Evolutionary conservation across 2,797 vertebrate genomes (phyloP), one percentile per base, ranked within the genome.

Genomic region (Scolopax rusticola): DNA sequence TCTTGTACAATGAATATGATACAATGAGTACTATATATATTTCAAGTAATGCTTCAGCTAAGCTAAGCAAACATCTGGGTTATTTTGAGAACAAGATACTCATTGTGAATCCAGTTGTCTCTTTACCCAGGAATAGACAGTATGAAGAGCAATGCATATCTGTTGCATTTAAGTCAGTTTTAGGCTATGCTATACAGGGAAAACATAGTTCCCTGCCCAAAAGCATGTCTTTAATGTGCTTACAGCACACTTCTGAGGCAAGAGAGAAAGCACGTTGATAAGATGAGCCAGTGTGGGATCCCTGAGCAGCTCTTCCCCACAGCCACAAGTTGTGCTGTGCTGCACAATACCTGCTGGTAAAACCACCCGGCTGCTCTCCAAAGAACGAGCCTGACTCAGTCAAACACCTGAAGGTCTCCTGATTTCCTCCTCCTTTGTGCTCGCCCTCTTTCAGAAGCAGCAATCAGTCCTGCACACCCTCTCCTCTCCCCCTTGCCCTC

Each of bases 121-220:
- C 73, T 89, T 53, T 32, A 71, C 13, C 56, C 43, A 30, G 56
- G 51, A 50, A 50, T 1, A 70, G 30, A 30, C 28, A 75, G 51
- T 2, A n/a, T 3, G 25, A 65, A 81, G 56, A 50, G 43, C 23
- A 84, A 57, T 2, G 9, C 5, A 0, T 8, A 24, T 21, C 18
- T 73, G 19, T n/a, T 67, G 40, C 48, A 51, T 36, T 57, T 53
- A 36, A 38, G 20, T 30, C 40, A 75, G n/a, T 51, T 69, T 15
- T 41, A 65, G 76, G 67, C 41, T 88, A 12, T 4, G 30, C 30
- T 69, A 28, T 8, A 36, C 10, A 12, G 15, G 32, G 65, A 61
- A 68, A 78, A 60, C 20, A 27, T n/a, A 70, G 38, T 25, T 71
- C 57, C 43, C 45, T 56, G 41, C 36, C 70, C n/a, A 43, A 73